Base-by-base conservation (phyloP, 1,140 invertebrate genomes). In the Drosophila tristis region DNA sequence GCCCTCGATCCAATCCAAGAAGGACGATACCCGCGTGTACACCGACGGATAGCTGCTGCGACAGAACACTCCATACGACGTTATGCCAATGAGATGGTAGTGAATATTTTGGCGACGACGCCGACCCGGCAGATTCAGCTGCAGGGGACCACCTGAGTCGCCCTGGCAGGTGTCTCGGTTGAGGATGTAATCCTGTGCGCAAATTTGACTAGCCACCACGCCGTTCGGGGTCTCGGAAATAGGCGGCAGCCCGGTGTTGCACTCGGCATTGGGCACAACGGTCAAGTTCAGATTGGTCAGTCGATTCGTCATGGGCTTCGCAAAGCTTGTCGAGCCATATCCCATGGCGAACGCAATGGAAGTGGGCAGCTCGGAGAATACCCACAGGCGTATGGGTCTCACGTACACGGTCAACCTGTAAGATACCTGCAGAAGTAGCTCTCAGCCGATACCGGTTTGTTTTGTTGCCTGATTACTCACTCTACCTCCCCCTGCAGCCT, bases 1-100 rank as follows among this genome's bases (percentile, higher is more conserved):
- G 6, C 62, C 68, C 67, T 93, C 93, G 31, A 94, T 93, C 93
- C 93, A 94, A 50, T 93, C 92, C 11, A 94, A 50, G 64, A 91
- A 94, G 3, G 89, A 87, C 1, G 90, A 90, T 2, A 93, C 91
- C 25, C 93, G 86, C 0, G 93, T 93, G 54, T 94, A 94, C 6
- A 94, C 92, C 5, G 93, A 93, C 5, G 93, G 93, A 25, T 92
- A 87, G 47, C 82, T 90, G 48, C 79, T 84, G 49, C 92, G 92
- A 42, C 93, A 93, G 25, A 87, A 90, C 1, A 91, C 61, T 0
- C 92, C 92, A 60, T 92, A 93, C 0, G 91, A 92, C 3, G 92
- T 93, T 0, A 92, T 75, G 11, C 91, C 92, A 13, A 92, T 90
- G 0, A 92, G 65, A 50, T 91, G 89, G 42, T 91, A 91, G 44